phyloP scores from a whole-genome alignment of 2,888 invertebrate genomes.

The Leucophenga maculata region DNA sequence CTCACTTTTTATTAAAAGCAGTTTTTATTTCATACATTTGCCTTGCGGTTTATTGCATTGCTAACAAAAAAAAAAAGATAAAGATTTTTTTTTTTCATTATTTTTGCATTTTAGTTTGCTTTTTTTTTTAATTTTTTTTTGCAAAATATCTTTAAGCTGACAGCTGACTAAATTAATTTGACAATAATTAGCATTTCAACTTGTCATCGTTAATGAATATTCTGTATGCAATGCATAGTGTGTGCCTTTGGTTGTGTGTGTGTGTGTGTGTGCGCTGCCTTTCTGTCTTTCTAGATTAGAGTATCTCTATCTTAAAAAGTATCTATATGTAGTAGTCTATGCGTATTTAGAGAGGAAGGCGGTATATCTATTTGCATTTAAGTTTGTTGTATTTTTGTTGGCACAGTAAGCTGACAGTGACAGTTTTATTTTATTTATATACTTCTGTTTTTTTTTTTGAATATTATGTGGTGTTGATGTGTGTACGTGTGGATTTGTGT shows the following conservation, averaged over 20 bases:
- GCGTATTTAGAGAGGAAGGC: too few species aligned
- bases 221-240: conserved; percentile 33
- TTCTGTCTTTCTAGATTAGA: conserved; percentile 32
- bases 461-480: too few species aligned
- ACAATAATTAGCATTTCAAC: conserved; percentile 72
- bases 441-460: neutral
- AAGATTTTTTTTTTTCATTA: neutral
- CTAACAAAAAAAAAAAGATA: neutral
- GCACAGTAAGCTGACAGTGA: conserved; percentile 18
- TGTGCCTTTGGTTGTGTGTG: conserved; percentile 25
- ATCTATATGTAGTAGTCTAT: too few species aligned
- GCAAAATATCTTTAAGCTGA: conserved; percentile 65
- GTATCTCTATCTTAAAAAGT: neutral
- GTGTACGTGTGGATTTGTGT: too few species aligned
- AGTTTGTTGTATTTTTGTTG: conserved; percentile 14
- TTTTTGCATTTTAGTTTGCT: conserved; percentile 51
- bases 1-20: conserved; percentile 19
- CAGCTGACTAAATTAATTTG: conserved; percentile 71
- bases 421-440: conserved; percentile 8
- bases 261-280: conserved; percentile 12
- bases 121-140: conserved; percentile 45
- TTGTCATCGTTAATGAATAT: conserved; percentile 69
- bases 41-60: neutral
- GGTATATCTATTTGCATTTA: neutral
- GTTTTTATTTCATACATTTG: neutral